These are phyloP conservation scores for Polia nebulosa DNA, from an alignment of 2,888 invertebrate genomes.

Conservation along the genomic window DNA sequence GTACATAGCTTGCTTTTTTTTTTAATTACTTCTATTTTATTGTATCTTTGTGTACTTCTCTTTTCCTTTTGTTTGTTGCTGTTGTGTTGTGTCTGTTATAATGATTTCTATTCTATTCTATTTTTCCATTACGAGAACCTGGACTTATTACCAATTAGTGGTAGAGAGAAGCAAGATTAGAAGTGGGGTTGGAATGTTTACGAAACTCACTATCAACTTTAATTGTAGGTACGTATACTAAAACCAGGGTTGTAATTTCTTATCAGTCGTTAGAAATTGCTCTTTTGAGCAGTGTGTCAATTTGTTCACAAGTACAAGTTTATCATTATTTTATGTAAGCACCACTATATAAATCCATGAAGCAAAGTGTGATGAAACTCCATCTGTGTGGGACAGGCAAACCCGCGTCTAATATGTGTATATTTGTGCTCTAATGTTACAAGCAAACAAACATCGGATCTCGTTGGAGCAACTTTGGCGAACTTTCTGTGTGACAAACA, in stretches of 20 bases:
- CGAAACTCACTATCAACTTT: not conserved
- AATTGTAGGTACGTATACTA: not conserved
- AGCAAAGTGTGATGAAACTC: constrained; percentile 14
- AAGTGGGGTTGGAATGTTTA: too few relatives aligned
- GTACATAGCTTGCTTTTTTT: too few relatives aligned
- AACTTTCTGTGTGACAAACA: constrained; percentile 41
- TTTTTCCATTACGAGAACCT: too few relatives aligned
- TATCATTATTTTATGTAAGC: not conserved
- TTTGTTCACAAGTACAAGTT: not conserved
- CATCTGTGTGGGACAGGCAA: not conserved
- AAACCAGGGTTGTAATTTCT: not conserved
- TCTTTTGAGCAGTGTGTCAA: too few relatives aligned
- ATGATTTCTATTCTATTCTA: too few relatives aligned
- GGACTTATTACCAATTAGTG: too few relatives aligned
- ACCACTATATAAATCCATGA: constrained; percentile 8
- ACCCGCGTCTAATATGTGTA: constrained; percentile 34
- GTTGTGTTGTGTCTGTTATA: too few relatives aligned
- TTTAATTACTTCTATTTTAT: too few relatives aligned
- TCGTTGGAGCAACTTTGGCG: constrained; percentile 16
- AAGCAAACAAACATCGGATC: constrained; percentile 40
- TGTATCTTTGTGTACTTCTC: too few relatives aligned
- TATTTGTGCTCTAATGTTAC: constrained; percentile 47
- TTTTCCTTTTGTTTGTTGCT: too few relatives aligned
- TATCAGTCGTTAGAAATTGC: not conserved
- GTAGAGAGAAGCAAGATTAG: too few relatives aligned